Base-by-base conservation (phyloP, 2,797 vertebrate species). In the Echiichthys vipera region DNA sequence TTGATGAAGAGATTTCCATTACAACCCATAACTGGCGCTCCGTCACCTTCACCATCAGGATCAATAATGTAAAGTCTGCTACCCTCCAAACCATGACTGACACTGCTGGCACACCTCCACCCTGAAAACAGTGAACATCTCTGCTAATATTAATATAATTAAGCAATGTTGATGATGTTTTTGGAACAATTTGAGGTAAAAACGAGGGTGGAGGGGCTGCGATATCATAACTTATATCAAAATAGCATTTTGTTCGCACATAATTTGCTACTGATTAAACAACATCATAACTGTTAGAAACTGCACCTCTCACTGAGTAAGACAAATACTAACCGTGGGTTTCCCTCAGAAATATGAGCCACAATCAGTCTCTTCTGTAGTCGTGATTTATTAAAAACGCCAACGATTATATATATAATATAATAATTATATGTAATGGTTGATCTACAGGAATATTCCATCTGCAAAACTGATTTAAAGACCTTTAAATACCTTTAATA, bases 321-420 rank as follows among this genome's bases (percentile, higher is more conserved):
- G 13, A 66, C 57, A 34, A 0, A 13, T 12, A 3, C 0, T 9
- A 54, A 42, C 25, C 24, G 39, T 24, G 42, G 9, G 7, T 62
- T 57, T 18, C 29, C 42, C 40, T 20, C 17, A 39, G 14, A 51
- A n/a, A 51, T 36, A 49, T 34, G 24, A 50, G 43, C 10, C 29
- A 42, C 34, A 67, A 15, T 30, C 9, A 12, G 65, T 27, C 46
- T 65, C n/a, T n/a, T 46, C 25, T 84, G 67, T 80, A 69, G 63
- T 51, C 36, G 65, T 54, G 25, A 84, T 72, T 79, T 65, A 63
- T 57, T 58, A n/a, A 11, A 74, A 79, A 73, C 46, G 62, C 55
- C 67, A 70, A 78, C 39, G n/a, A n/a, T n/a, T n/a, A n/a, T n/a
- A n/a, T n/a, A n/a, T n/a, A n/a, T n/a, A n/a, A n/a, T n/a, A n/a